Base-by-base conservation (phyloP, 2,888 invertebrate species). In the Drosophila formosana region DNA sequence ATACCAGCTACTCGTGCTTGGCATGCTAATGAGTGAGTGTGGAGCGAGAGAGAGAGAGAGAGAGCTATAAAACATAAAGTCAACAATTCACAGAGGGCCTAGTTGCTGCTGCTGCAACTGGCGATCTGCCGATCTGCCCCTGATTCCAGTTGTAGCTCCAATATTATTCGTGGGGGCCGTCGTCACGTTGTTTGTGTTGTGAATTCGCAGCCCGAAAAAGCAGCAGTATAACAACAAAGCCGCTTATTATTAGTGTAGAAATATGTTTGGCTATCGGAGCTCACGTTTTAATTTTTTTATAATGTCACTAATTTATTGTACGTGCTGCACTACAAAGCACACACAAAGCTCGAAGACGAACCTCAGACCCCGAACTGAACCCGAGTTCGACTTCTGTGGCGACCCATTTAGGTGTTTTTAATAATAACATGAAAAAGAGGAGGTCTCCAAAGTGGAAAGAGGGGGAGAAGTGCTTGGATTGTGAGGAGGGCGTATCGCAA, bases 261-360 rank as follows among this genome's bases (percentile, higher is more conserved):
- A 85, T 80, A 78, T 81, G 65, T 61, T 73, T 62, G 51, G 67
- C 55, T 72, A 61, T 74, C 77, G 72, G 64, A 69, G 85, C 85
- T 85, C 83, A 83, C 83, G 83, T 85, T 83, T 83, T 83, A 88
- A 83, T 88, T 87, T 83, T 87, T 78, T 76, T 88, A 83, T 83
- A 83, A 83, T 83, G 80, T 85, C 82, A 85, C 83, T 83, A 83
- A 83, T 83, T 83, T 83, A 83, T 85, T 82, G 88, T 83, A 83
- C 83, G 83, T 83, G 83, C 80, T 85, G 83, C 88, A 85, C 82
- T 74, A 83, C 86, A 83, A 80, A 82, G 56, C 77, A 82, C 75
- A 78, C 72, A 68, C 32, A 32, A 9, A 7, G 47, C 45, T 32
- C 51, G 41, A 46, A 57, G 46, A 45, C 46, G 23, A 28, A 30